Base-by-base conservation (phyloP, 2,113 vertebrate genomes). In the Macaca nemestrina region DNA sequence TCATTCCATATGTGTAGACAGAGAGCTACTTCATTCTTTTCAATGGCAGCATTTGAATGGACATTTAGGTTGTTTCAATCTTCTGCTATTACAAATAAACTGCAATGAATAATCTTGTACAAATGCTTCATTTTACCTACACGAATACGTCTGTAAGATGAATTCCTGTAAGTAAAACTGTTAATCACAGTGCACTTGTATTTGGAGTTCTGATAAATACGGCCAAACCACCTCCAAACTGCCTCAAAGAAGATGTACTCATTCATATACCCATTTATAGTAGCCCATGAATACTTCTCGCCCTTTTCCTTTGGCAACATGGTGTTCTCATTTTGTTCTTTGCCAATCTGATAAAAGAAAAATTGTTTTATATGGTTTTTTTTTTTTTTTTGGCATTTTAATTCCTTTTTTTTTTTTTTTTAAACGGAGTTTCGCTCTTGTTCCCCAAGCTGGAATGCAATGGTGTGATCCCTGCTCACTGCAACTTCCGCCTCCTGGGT, bases 11-110 rank as follows among this genome's bases (percentile, higher is more conserved):
- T 93, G 30, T 76, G 40, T 55, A 83, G 5, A 40, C 72, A 83
- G 3, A 81, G 20, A 73, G 32, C 27, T 25, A 50, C 9, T 86
- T 86, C 27, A 45, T 76, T 82, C 48, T 95, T 88, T 92, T 67
- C 40, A 76, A 12, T 61, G 70, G 40, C 7, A 89, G 35, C 35
- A 59, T 78, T 8, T 84, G 55, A 86, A 67, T 40, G 52, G 45
- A 90, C 30, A 80, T 64, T 57, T 57, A 75, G 35, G 27, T 43
- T 85, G 72, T 3, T 55, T 67, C 32, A 73, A 7, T 91, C 45
- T 75, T 91, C 57, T 86, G 30, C 32, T 83, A 57, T 81, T 87
- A 90, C 12, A 94, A 73, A 90, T 90, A 81, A 96, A 72, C 7
- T 5, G 30, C 38, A 90, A 79, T 92, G 32, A 94, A 85, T 38